These are phyloP conservation scores for Theropithecus gelada DNA, from an alignment of 2,113 vertebrate species.

Conservation along the genomic window DNA sequence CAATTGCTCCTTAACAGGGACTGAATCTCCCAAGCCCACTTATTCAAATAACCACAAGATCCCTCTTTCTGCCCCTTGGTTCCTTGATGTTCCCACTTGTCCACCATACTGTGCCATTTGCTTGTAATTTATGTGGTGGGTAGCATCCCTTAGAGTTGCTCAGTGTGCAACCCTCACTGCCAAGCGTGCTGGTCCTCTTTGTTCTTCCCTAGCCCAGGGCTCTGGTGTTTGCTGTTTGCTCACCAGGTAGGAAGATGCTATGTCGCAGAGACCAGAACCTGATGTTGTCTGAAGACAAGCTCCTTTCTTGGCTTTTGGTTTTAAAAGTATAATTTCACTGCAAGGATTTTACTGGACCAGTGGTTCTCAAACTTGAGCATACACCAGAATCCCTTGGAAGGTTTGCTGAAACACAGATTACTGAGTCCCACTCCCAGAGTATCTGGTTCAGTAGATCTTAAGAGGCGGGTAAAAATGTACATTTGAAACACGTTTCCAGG, in stretches of 20 bases:
- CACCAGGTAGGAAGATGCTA: neutral
- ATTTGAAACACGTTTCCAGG: neutral
- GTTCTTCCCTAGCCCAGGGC: neutral
- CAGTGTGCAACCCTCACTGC: neutral
- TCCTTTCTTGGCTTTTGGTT: neutral
- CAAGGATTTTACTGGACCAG: no score
- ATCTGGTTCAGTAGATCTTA: neutral
- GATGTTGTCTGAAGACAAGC: neutral
- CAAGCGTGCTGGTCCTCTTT: accelerated
- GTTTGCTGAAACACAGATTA: neutral
- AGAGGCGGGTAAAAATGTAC: neutral
- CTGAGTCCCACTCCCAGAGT: neutral
- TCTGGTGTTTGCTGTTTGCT: neutral
- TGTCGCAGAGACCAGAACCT: neutral
- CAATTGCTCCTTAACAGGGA: neutral
- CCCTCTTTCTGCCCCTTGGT: no score
- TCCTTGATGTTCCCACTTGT: neutral
- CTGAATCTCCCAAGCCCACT: neutral
- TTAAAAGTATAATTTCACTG: neutral
- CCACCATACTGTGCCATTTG: neutral
- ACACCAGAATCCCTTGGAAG: neutral
- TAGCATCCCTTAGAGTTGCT: neutral
- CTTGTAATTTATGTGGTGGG: neutral
- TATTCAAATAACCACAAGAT: neutral
- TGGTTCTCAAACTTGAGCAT: neutral